phyloP scores from a whole-genome alignment of 2,888 invertebrate species.

The Microplitis deprimator region DNA sequence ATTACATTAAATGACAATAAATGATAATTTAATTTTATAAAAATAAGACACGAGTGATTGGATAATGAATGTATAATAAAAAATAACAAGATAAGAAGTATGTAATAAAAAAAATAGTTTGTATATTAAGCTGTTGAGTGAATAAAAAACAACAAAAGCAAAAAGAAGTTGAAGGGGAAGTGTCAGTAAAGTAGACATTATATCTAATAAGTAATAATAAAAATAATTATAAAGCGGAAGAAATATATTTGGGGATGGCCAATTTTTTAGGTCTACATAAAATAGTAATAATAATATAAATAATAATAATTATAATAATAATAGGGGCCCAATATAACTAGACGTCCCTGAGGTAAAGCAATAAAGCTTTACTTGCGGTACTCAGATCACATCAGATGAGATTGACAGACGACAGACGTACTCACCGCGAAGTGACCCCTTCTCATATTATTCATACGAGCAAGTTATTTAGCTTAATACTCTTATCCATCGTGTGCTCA shows the following conservation, averaged over 20 bases:
- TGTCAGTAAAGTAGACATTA: background rate
- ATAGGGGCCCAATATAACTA: constrained; percentile 27
- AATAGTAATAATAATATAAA: background rate
- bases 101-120: background rate
- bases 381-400: constrained; percentile 58
- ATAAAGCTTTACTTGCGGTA: constrained; percentile 48
- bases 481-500: constrained; percentile 61
- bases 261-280: background rate
- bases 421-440: constrained; percentile 65
- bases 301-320: background rate
- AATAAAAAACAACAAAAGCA: background rate
- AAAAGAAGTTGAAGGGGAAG: background rate
- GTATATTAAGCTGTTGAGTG: background rate
- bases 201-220: background rate
- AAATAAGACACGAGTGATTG: background rate
- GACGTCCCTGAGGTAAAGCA: constrained; percentile 59
- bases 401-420: constrained; percentile 60
- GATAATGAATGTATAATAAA: background rate
- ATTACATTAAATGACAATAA: background rate
- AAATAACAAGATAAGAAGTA: background rate
- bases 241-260: background rate
- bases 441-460: constrained; percentile 41
- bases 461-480: constrained; percentile 66
- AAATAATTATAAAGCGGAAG: background rate
- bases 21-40: background rate